Conservation (phyloP, 1,140 invertebrate genomes). For the Euborellia annulipes region DNA sequence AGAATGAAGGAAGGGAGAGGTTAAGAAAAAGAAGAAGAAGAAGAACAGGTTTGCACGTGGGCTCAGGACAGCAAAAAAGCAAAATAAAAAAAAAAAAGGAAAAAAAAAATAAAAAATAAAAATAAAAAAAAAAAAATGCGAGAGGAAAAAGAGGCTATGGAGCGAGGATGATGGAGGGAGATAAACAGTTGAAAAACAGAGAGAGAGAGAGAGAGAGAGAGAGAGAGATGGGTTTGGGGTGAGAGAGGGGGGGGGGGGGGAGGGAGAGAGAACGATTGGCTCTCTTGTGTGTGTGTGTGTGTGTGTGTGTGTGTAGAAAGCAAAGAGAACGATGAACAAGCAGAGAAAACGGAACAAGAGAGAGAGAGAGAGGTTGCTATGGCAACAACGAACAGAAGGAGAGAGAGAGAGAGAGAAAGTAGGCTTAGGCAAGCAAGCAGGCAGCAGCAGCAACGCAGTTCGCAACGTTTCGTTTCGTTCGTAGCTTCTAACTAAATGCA, state of each 20-base stretch:
- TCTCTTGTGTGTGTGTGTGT: conserved; percentile 3
- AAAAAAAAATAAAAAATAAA: conserved; percentile 15
- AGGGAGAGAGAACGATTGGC: conserved; percentile 27
- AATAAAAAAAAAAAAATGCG: conserved; percentile 22
- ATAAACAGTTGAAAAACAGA: conserved; percentile 30
- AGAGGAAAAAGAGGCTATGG: conserved; percentile 19
- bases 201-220: conserved; percentile 36
- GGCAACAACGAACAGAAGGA: conserved; percentile 17
- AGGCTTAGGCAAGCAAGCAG: conserved; percentile 8
- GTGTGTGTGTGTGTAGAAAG: conserved; percentile 4
- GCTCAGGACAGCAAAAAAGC: conserved; percentile 11
- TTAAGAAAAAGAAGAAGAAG: too few species aligned
- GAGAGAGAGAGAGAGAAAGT: conserved; percentile 18
- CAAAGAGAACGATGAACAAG: conserved; percentile 12
- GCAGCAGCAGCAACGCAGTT: conserved; percentile 17
- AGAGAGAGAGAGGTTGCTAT: conserved; percentile 11
- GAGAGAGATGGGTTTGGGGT: conserved; percentile 26
- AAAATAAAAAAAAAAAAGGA: conserved; percentile 15
- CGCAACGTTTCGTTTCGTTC: conserved; percentile 7
- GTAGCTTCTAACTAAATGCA: too few species aligned
- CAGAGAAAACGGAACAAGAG: conserved; percentile 1
- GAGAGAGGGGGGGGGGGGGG: neutral
- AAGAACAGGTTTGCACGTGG: conserved; percentile 10
- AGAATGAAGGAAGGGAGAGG: too few species aligned
- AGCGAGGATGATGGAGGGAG: conserved; percentile 32